A percentile compares a stretch with the other conserved stretches of the same genome.
Conservation (phyloP, 2,797 vertebrate species). For the Chiroxiphia lanceolata region DNA sequence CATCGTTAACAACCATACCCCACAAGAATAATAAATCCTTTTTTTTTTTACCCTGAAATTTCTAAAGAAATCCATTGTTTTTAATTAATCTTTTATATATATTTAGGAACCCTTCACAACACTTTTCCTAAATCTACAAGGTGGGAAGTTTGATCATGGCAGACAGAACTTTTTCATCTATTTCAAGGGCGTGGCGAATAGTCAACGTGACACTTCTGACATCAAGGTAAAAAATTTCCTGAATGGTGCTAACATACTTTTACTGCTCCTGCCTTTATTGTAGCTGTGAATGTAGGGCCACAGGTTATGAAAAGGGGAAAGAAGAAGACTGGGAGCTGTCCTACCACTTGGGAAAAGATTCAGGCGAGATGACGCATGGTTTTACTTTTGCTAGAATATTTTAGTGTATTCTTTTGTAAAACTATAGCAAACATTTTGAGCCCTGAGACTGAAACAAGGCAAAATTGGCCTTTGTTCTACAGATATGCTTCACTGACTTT, state of each 20-base stretch:
- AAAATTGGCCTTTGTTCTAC: neutral
- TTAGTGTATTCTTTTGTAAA: neutral
- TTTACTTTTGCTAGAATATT: neutral
- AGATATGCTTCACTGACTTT: neutral
- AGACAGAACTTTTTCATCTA: conserved; percentile 94
- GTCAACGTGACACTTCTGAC: conserved; percentile 96
- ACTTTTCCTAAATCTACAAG: conserved; percentile 96
- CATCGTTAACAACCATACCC: neutral
- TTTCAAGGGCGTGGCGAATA: conserved; percentile 97
- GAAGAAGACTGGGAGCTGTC: neutral
- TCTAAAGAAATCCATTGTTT: neutral
- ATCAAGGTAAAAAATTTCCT: conserved; percentile 87
- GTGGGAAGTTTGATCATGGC: conserved; percentile 98
- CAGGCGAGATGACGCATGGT: fast-evolving
- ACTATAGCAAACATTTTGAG: neutral
- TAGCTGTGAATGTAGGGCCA: neutral
- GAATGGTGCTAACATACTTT: neutral
- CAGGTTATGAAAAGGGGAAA: neutral
- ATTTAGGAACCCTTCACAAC: conserved; percentile 95
- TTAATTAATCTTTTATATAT: neutral
- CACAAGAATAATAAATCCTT: neutral
- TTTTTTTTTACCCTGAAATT: neutral
- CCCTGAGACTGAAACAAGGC: neutral
- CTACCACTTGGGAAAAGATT: neutral
- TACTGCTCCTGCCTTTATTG: neutral